These are phyloP conservation scores for Pseudoips prasinana DNA, from an alignment of 2,888 invertebrate species.

Conservation along the genomic window DNA sequence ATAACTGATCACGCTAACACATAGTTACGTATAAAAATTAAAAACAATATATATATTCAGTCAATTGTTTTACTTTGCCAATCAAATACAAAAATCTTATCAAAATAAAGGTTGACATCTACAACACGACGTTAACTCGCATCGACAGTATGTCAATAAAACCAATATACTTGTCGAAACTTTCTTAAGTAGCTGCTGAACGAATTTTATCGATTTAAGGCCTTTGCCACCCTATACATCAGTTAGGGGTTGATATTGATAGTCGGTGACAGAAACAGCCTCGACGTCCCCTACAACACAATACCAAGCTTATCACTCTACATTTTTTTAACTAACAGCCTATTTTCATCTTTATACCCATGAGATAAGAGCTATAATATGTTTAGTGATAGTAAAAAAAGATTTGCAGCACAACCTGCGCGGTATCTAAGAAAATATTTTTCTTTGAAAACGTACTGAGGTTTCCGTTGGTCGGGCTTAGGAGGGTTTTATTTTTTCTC, in stretches of 20 bases:
- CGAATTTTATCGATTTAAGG: slow-evolving; percentile 75
- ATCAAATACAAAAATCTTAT: too few species aligned
- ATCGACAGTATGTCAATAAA: slow-evolving; percentile 67
- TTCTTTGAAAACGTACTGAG: slow-evolving; percentile 62
- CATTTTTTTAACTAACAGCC: slow-evolving; percentile 2
- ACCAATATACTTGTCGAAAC: slow-evolving; percentile 67
- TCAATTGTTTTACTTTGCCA: too few species aligned
- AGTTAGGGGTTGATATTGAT: slow-evolving; percentile 74
- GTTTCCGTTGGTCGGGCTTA: slow-evolving; percentile 66
- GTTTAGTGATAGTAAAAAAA: slow-evolving; percentile 20
- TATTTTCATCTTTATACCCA: slow-evolving; percentile 30
- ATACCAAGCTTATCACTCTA: slow-evolving; percentile 20
- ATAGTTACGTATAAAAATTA: too few species aligned
- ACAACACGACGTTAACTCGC: slow-evolving; percentile 34
- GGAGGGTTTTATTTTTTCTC: slow-evolving; percentile 57
- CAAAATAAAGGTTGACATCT: too few species aligned
- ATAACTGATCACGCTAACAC: too few species aligned
- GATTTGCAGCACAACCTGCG: slow-evolving; percentile 52
- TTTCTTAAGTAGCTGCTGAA: slow-evolving; percentile 69
- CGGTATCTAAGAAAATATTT: slow-evolving; percentile 68
- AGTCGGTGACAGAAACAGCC: slow-evolving; percentile 67
- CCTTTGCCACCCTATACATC: slow-evolving; percentile 75
- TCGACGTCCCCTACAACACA: slow-evolving; percentile 58
- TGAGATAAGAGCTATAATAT: slow-evolving; percentile 20
- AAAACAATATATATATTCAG: too few species aligned